phyloP scores from a whole-genome alignment of 2,888 invertebrate species.

The Acleris literana region DNA sequence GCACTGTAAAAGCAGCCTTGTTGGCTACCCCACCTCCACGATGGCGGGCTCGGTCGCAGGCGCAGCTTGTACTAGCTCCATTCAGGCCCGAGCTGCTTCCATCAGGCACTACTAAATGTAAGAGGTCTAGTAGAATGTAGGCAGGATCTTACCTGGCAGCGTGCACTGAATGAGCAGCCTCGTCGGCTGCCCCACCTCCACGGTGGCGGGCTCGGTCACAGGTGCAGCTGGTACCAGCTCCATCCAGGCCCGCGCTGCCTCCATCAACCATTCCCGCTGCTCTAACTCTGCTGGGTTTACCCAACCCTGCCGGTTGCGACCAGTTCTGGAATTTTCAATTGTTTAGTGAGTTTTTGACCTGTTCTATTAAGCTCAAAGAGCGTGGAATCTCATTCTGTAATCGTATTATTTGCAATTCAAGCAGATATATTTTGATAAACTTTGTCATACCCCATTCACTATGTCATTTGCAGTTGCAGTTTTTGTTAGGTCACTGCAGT shows the following conservation, averaged over 20 bases:
- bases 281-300: slow-evolving; percentile 67
- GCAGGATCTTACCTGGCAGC: slow-evolving; percentile 78
- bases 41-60: slow-evolving; percentile 74
- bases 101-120: slow-evolving; percentile 59
- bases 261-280: slow-evolving; percentile 75
- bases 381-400: no score
- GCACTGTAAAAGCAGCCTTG: slow-evolving; percentile 85
- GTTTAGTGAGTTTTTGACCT: no score
- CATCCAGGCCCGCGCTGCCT: slow-evolving; percentile 88
- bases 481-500: no score
- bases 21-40: slow-evolving; percentile 89
- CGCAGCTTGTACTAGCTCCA: slow-evolving; percentile 84
- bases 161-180: slow-evolving; percentile 86
- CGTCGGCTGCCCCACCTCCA: slow-evolving; percentile 89
- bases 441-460: no score
- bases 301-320: slow-evolving; percentile 83
- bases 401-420: no score
- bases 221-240: slow-evolving; percentile 82
- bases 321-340: slow-evolving; percentile 71
- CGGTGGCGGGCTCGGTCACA: slow-evolving; percentile 76
- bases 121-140: not conserved
- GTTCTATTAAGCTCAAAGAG: no score
- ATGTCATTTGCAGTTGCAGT: no score
- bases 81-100: slow-evolving; percentile 87
- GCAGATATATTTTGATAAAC: no score